Conservation (phyloP, 2,113 vertebrate species). For the Nothocercus julius region DNA sequence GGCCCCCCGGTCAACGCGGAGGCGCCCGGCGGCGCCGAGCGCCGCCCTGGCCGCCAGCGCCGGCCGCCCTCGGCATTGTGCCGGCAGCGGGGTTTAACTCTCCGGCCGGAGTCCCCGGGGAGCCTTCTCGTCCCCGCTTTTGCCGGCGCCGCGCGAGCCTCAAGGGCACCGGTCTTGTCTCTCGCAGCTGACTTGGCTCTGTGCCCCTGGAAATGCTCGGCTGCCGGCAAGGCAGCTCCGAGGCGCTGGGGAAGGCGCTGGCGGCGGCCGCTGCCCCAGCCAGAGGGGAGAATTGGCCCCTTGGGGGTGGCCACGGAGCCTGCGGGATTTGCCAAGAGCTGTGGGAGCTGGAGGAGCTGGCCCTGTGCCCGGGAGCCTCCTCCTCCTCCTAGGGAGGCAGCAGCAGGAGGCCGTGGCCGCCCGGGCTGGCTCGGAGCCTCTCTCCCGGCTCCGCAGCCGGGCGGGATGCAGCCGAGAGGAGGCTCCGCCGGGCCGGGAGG, state of each 20-base stretch:
- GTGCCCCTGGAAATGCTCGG: not conserved
- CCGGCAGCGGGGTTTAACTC: not conserved
- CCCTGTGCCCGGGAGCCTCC: not conserved
- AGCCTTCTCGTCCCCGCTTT: not conserved
- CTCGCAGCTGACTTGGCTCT: not conserved
- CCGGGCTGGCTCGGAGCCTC: not conserved
- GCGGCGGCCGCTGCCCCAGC: not conserved
- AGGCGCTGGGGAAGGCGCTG: not conserved
- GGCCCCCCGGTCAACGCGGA: too few species aligned
- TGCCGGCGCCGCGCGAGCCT: not conserved
- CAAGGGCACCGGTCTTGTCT: not conserved
- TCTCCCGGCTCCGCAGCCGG: not conserved
- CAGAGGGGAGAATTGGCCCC: not conserved
- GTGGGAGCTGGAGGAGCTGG: not conserved
- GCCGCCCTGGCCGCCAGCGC: too few species aligned
- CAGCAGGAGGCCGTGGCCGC: not conserved
- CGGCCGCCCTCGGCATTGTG: too few species aligned
- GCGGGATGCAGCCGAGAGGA: not conserved
- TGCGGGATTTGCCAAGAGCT: not conserved
- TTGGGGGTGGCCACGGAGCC: not conserved
- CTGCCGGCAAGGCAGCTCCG: not conserved
- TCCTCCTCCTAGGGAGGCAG: fast-evolving
- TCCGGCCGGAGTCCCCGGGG: not conserved
- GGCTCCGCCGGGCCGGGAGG: too few species aligned
- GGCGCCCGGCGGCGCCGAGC: too few species aligned